Conservation (phyloP, 2,888 invertebrate species). For the Pogonocherus hispidulus region DNA sequence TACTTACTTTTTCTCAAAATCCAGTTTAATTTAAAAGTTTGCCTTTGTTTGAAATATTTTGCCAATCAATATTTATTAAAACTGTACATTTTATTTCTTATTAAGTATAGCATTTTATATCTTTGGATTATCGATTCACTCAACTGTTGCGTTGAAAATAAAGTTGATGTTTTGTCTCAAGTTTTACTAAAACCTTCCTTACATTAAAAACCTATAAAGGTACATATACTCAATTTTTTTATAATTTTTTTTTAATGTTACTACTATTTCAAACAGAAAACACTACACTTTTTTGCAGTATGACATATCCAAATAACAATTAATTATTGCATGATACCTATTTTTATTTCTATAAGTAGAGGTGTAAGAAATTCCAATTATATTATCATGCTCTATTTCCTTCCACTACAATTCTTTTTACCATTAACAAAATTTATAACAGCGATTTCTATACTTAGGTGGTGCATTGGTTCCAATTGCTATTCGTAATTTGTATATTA, state of each 20-base stretch:
- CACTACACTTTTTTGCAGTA: slow-evolving; percentile 2
- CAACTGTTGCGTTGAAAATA: neutral
- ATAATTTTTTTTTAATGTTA: no score
- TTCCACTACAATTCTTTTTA: neutral
- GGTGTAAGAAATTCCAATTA: neutral
- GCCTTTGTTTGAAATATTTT: no score
- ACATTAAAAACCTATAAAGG: no score
- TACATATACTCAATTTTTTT: no score
- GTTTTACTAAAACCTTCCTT: no score
- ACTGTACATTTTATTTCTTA: no score
- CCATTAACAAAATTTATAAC: slow-evolving; percentile 8
- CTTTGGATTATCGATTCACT: no score
- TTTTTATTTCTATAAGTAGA: no score
- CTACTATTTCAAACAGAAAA: neutral
- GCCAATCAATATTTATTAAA: no score
- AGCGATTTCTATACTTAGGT: slow-evolving; percentile 47
- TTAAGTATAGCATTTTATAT: no score
- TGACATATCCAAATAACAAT: slow-evolving; percentile 7
- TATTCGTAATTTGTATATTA: slow-evolving; percentile 50
- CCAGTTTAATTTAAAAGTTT: no score
- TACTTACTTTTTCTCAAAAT: no score
- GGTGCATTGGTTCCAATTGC: slow-evolving; percentile 51
- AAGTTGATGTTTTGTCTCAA: neutral
- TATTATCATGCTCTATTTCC: slow-evolving; percentile 3
- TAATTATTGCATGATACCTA: slow-evolving; percentile 26